Percentiles rank a stretch among this genome's conserved stretches.
Evolutionary conservation across 2,888 invertebrate genomes (phyloP).

Genomic region (Eutolmus rufibarbis): DNA sequence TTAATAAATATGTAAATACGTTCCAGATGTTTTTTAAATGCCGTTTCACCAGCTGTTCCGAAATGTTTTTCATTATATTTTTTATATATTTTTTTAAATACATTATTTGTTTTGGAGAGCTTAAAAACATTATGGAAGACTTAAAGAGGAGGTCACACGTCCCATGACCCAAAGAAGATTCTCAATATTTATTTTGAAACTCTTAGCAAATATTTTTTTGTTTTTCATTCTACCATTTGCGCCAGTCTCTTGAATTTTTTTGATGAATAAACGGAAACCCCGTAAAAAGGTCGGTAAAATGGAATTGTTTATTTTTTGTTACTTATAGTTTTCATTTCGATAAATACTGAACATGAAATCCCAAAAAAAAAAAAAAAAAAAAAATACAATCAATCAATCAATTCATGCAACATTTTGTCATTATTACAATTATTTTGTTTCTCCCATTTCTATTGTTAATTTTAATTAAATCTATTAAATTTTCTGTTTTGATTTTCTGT

Average conservation of each 20-base stretch:
- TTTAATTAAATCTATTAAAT: neutral
- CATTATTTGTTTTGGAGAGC: neutral
- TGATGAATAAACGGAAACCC: neutral
- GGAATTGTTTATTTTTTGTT: neutral
- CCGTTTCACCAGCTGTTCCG: neutral
- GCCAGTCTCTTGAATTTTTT: neutral
- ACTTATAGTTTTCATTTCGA: neutral
- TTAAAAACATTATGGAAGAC: neutral
- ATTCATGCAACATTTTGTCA: neutral
- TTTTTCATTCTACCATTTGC: neutral
- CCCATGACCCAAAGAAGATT: neutral
- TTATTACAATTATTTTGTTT: neutral
- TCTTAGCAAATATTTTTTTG: neutral
- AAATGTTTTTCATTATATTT: neutral
- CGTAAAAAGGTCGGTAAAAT: neutral
- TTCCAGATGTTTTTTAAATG: neutral
- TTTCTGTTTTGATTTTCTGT: neutral
- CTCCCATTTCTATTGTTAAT: neutral
- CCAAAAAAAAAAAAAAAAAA: neutral
- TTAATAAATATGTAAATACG: too few species aligned
- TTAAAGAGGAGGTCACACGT: neutral
- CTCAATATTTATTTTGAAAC: neutral
- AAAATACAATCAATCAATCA: neutral
- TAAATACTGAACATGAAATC: neutral
- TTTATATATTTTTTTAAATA: neutral